Evolutionary conservation across 2,888 invertebrate species (phyloP).

Genomic region (Danaus chrysippus): DNA sequence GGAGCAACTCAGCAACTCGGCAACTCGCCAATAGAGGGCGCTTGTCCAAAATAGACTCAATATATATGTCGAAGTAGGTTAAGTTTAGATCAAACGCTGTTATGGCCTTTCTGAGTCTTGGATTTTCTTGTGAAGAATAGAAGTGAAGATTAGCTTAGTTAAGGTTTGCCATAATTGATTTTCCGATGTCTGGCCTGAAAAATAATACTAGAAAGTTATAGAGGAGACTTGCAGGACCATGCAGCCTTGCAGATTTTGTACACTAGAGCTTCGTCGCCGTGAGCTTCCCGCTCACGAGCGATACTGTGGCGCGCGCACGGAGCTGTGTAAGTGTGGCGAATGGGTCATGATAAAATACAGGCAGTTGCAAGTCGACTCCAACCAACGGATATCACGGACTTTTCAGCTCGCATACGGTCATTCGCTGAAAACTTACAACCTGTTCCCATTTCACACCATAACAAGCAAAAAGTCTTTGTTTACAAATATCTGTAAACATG

Average conservation of each 20-base stretch:
- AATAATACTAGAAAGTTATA: no score
- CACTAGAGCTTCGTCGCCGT: slow-evolving; percentile 80
- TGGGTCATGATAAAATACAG: slow-evolving; percentile 85
- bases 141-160: no score
- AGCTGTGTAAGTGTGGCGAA: slow-evolving; percentile 84
- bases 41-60: slow-evolving; percentile 65
- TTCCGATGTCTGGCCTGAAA: no score
- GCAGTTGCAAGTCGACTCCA: slow-evolving; percentile 80
- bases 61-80: slow-evolving; percentile 37
- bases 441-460: no score
- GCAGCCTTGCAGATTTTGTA: slow-evolving; percentile 67
- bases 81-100: slow-evolving; percentile 42
- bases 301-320: slow-evolving; percentile 85
- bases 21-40: slow-evolving; percentile 75
- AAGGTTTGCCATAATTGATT: no score
- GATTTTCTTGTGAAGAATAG: neutral
- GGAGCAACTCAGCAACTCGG: slow-evolving; percentile 62
- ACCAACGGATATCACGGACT: no score
- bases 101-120: slow-evolving; percentile 16
- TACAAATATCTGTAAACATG: no score
- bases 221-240: no score
- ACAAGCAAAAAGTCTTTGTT: no score
- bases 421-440: no score
- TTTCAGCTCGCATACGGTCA: no score
- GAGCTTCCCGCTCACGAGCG: slow-evolving; percentile 81